Evolutionary conservation across 1,140 invertebrate species (phyloP).

Genomic region (Drosophila punjabiensis): DNA sequence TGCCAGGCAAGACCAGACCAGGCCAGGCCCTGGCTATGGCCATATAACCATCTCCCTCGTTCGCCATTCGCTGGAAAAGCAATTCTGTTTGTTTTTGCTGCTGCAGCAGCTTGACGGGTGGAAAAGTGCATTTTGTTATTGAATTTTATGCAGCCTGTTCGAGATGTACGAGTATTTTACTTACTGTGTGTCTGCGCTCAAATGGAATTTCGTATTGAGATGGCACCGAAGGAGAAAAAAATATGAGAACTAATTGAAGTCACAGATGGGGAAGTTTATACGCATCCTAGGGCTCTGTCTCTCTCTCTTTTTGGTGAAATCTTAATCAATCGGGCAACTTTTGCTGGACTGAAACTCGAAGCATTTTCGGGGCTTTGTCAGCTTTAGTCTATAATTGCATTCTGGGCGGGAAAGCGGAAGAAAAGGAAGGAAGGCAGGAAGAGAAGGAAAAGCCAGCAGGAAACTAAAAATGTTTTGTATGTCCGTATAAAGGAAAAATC

Average conservation of each 20-base stretch:
- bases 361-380: slow-evolving; percentile 51
- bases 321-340: slow-evolving; percentile 48
- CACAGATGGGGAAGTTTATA: slow-evolving; percentile 12
- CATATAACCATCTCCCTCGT: slow-evolving; percentile 24
- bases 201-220: slow-evolving; percentile 19
- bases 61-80: slow-evolving; percentile 55
- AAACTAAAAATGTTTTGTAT: slow-evolving; percentile 84
- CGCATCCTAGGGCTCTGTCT: neutral
- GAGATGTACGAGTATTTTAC: slow-evolving; percentile 12
- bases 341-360: slow-evolving; percentile 13
- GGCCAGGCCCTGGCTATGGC: neutral
- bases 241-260: slow-evolving; percentile 20
- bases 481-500: slow-evolving; percentile 84
- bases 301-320: slow-evolving; percentile 16
- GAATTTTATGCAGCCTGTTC: slow-evolving; percentile 62
- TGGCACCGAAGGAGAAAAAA: neutral
- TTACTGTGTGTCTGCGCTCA: neutral
- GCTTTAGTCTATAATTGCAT: slow-evolving; percentile 39
- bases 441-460: slow-evolving; percentile 70
- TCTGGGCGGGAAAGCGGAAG: slow-evolving; percentile 17
- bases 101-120: slow-evolving; percentile 43
- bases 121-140: slow-evolving; percentile 80
- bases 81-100: slow-evolving; percentile 72
- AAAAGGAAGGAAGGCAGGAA: slow-evolving; percentile 31
- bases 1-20: slow-evolving; percentile 17